Base-by-base conservation (phyloP, 2,888 invertebrate species). In the Xestia xanthographa region DNA sequence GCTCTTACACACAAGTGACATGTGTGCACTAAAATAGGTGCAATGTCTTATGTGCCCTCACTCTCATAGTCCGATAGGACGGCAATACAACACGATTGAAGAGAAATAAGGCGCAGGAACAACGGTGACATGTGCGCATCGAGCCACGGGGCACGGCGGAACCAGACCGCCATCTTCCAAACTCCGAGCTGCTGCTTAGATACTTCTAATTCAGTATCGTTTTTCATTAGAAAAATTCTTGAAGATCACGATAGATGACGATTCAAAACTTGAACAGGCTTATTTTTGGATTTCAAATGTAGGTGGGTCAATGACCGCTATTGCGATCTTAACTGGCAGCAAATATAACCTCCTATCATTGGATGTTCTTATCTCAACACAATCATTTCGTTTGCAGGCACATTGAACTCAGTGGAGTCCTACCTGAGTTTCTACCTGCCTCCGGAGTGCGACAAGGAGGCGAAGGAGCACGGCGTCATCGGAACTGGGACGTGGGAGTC, bases 401-500 rank as follows among this genome's bases (percentile, higher is more conserved):
- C 97, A 29, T 92, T 99, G 12, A 98, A 99, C 94, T 98, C 98
- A 0, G 97, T 98, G 66, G 98, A 98, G 92, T 97, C 97, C 0
- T 99, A 98, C 91, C 86, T 99, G 67, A 95, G 86, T 17, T 34
- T 88, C 0, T 11, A 82, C 1, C 2, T 92, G 0, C 77, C 92
- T 0, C 75, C 90, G 0, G 86, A 63, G 86, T 91, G 56, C n/a
- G 38, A 72, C 5, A 80, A 79, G 2, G 97, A 86, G 29, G 87
- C 89, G 5, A 65, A 76, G 8, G 79, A 71, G n/a, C 78, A 76
- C 6, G 94, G 98, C 0, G 83, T 92, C 8, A 89, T 98, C 60
- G 98, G 99, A 95, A 98, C 97, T 91, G 99, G 98, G 22, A 99
- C 99, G 0, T 99, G 99, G 98, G 98, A 98, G 91, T 99, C 99